Evolutionary conservation across 2,113 vertebrate genomes (phyloP), one percentile per base, ranked within the genome.

Genomic region (Mugil cephalus): DNA sequence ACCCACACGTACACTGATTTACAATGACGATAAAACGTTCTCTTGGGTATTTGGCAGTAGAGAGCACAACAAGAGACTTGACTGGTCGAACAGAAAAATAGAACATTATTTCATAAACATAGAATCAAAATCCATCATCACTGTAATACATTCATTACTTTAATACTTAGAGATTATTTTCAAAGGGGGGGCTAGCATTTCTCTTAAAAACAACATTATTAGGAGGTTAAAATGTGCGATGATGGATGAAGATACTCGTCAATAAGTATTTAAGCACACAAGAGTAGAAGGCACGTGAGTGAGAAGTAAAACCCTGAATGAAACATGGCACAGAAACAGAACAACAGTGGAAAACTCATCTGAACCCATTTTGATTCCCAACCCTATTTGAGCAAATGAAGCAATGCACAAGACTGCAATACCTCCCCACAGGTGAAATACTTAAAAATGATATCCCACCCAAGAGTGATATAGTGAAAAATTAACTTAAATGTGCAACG

Each of bases 221-320:
- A 43, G 36, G 6, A 11, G 9, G 8, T 60, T 51, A 42, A 42
- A 12, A 46, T 21, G 36, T 40, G 18, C 1, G 6, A 54, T 53
- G 36, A 58, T 7, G 13, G 14, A 40, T 68, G 1, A 24, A 4
- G 7, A 42, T 53, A 50, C 36, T 51, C 60, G 5, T 17, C 2
- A 52, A 45, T 14, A 48, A 56, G 9, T 36, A 17, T 74, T 74
- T 0, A n/a, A n/a, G 15, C n/a, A 38, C 53, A 72, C 43, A 78
- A 36, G 8, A 39, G 24, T 9, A 62, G 80, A 91, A 91, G 88
- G 90, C 88, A 90, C 88, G 35, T 47, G 62, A 77, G 74, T 70
- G 60, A 80, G 21, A 71, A 35, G 51, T 14, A 60, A 69, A 79
- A 68, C 43, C 61, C 56, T 69, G 55, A 74, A 71, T 54, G 24